Percentiles rank a stretch among this genome's conserved stretches.
Evolutionary conservation across 1,140 invertebrate genomes (phyloP).

Genomic region (Melipona quadrifasciata): DNA sequence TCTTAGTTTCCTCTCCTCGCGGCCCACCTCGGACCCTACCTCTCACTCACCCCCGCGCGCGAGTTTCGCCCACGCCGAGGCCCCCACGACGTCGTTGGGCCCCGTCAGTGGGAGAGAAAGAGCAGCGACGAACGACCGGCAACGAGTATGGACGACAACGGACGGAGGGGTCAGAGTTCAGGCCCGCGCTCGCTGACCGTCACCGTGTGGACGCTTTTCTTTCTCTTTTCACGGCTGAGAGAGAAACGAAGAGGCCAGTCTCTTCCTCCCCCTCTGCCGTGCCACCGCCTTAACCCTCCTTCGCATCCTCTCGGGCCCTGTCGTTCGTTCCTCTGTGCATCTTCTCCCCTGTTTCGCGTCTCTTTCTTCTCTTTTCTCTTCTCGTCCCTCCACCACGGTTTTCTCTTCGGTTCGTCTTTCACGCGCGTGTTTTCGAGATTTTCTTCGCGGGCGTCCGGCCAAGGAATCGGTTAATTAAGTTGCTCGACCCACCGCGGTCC

Average conservation of each 20-base stretch:
- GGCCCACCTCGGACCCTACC: slow-evolving; percentile 69
- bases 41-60: slow-evolving; percentile 60
- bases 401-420: too few relatives aligned
- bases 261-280: background rate
- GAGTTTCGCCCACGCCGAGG: slow-evolving; percentile 77
- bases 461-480: slow-evolving; percentile 24
- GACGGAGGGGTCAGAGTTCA: slow-evolving; percentile 78
- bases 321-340: slow-evolving; percentile 30
- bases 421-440: slow-evolving; percentile 16
- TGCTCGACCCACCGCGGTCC: background rate
- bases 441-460: background rate
- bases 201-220: slow-evolving; percentile 79
- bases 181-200: slow-evolving; percentile 81
- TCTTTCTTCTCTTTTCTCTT: slow-evolving; percentile 10
- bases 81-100: slow-evolving; percentile 64
- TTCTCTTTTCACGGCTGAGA: slow-evolving; percentile 61
- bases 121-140: slow-evolving; percentile 39
- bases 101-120: slow-evolving; percentile 48
- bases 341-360: slow-evolving; percentile 22
- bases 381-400: slow-evolving; percentile 2
- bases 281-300: too few relatives aligned
- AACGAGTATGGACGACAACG: slow-evolving; percentile 65
- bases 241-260: background rate
- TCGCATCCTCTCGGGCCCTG: slow-evolving; percentile 1
- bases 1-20: slow-evolving; percentile 72